Evolutionary conservation across 2,113 vertebrate species (phyloP).

Genomic region (Eurypyga helias): DNA sequence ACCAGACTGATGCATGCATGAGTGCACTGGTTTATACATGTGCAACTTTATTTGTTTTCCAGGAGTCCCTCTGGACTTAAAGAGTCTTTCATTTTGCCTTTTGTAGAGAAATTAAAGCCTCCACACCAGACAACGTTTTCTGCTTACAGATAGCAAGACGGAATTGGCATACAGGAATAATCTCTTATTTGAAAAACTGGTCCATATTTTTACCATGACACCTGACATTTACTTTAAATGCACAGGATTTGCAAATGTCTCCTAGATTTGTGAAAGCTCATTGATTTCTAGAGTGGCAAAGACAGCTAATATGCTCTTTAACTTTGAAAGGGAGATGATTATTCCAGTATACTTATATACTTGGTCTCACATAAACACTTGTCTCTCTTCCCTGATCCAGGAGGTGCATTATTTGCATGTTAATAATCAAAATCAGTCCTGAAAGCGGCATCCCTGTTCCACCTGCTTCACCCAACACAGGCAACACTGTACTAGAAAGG

Average conservation of each 20-base stretch:
- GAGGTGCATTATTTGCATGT: not conserved
- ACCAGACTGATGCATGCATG: not conserved
- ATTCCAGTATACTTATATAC: not conserved
- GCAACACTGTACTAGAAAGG: not conserved
- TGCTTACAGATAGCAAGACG: not conserved
- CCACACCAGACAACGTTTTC: not conserved
- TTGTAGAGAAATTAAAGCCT: not conserved
- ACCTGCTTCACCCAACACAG: not conserved
- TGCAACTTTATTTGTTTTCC: not conserved
- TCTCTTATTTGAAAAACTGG: not conserved
- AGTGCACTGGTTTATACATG: not conserved
- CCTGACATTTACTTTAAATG: not conserved
- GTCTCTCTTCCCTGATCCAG: not conserved
- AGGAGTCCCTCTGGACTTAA: not conserved
- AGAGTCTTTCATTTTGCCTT: constrained; percentile 16
- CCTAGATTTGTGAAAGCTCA: not conserved
- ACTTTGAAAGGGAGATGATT: not conserved
- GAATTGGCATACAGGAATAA: not conserved
- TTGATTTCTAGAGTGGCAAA: not conserved
- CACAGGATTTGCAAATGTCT: not conserved
- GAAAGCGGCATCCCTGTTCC: not conserved
- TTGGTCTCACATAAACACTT: not conserved
- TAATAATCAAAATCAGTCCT: not conserved
- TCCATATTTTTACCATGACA: not conserved
- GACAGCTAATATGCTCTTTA: not conserved